Evolutionary conservation across 2,113 vertebrate genomes (phyloP).

Genomic region (Ascaphus truei): DNA sequence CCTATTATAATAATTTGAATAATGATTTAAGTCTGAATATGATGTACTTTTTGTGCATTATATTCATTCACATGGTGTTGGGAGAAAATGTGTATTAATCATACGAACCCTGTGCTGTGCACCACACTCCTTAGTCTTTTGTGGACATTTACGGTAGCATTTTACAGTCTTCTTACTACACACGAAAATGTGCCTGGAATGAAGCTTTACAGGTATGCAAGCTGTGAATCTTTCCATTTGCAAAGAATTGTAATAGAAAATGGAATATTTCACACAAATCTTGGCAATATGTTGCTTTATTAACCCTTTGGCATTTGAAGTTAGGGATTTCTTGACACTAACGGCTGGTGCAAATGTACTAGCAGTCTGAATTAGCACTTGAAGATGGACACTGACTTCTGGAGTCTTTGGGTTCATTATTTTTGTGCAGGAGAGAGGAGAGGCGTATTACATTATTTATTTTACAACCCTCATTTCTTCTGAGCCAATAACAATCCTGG

Average conservation of each 20-base stretch:
- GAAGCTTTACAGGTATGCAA: slow-evolving; percentile 3
- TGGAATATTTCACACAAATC: slow-evolving; percentile 38
- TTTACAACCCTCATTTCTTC: slow-evolving; percentile 29
- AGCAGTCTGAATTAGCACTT: slow-evolving; percentile 34
- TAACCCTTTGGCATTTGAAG: slow-evolving; percentile 37
- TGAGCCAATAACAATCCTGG: slow-evolving; percentile 32
- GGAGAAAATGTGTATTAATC: too few species aligned
- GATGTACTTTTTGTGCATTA: too few species aligned
- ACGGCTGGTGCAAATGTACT: slow-evolving; percentile 30
- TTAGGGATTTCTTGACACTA: slow-evolving; percentile 34
- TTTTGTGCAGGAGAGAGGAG: background rate
- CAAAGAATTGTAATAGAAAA: slow-evolving; percentile 37
- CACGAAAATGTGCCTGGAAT: background rate
- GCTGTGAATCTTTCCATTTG: slow-evolving; percentile 37
- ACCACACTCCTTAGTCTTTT: too few species aligned
- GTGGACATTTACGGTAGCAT: too few species aligned
- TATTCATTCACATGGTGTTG: too few species aligned
- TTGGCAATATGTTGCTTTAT: slow-evolving; percentile 36
- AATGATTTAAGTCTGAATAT: too few species aligned
- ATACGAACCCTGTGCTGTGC: too few species aligned
- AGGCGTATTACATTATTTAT: slow-evolving; percentile 25
- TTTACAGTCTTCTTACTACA: background rate
- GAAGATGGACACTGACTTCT: slow-evolving; percentile 31
- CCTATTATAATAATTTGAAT: too few species aligned
- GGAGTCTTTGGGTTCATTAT: slow-evolving; percentile 23